Percentiles rank a stretch among this genome's conserved stretches.
phyloP scores from a whole-genome alignment of 92 coral and sea anemone genomes.

The Bergia sp. region DNA sequence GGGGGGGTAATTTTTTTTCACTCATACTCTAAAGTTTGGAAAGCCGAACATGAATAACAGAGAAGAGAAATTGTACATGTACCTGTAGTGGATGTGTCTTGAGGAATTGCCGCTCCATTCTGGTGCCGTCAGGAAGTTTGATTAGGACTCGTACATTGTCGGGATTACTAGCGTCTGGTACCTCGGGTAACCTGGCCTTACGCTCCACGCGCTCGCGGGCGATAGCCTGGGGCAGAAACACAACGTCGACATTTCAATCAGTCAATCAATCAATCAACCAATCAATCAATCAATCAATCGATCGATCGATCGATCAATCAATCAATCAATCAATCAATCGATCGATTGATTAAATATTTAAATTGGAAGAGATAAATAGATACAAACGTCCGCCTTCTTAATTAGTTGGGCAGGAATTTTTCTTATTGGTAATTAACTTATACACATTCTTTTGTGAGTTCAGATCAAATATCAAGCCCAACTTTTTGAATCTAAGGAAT shows the following conservation, averaged over 20 bases:
- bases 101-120: conserved; percentile 84
- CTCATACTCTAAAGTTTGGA: neutral
- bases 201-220: conserved; percentile 76
- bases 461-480: too few relatives aligned
- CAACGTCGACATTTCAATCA: neutral
- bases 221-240: conserved; percentile 66
- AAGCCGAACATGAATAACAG: neutral
- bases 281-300: too few relatives aligned
- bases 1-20: neutral
- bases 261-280: too few relatives aligned
- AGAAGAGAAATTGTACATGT: conserved; percentile 64
- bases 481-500: too few relatives aligned
- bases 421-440: too few relatives aligned
- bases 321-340: too few relatives aligned
- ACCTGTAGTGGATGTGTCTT: conserved; percentile 91
- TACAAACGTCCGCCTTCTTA: too few relatives aligned
- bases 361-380: too few relatives aligned
- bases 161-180: conserved; percentile 72
- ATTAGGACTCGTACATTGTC: conserved; percentile 83
- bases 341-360: too few relatives aligned
- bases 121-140: conserved; percentile 86
- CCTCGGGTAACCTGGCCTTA: conserved; percentile 73
- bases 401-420: too few relatives aligned
- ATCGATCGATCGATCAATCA: too few relatives aligned
- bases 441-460: too few relatives aligned